Base-by-base conservation (phyloP, 1,140 invertebrate genomes). In the Drosophila nigrodunni region DNA sequence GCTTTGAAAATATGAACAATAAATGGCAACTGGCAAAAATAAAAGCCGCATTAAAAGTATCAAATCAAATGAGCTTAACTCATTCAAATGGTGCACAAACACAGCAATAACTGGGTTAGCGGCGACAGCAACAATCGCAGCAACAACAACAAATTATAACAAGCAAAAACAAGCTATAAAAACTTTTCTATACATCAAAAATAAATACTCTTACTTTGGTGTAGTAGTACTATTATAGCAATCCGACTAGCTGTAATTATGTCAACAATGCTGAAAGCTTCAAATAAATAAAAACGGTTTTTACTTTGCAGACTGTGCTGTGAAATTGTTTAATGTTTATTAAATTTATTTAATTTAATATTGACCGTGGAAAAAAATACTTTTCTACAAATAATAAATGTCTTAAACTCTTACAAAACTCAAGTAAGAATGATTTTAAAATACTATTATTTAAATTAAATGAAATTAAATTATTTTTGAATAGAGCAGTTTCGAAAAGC, bases 21-120 rank as follows among this genome's bases (percentile, higher is more conserved):
- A 68, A 74, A 68, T 67, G 54, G 54, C 70, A 73, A 73, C 70
- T 68, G 71, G 55, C 64, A 55, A 60, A 74, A 60, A 68, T 74
- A 71, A 75, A 71, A 77, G 52, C 57, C 49, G 64, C 62, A 77
- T 74, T 74, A 77, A 77, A 77, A 68, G 75, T 64, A 77, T 77
- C 74, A 77, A 77, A 77, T 77, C 74, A 77, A 77, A 73, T 73
- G 69, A 77, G 74, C 43, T 77, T 77, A 77, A 77, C 69, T 73
- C 74, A 77, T 73, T 77, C 69, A 77, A 77, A 70, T 70, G 66
- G 72, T 55, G 57, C 72, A 70, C 66, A 74, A 62, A 70, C 65
- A 76, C 41, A 59, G 58, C 52, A 49, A 70, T 75, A 75, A 75
- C 59, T 69, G 52, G 37, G 67, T 75, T 75, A 52, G 62, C 70